These are phyloP conservation scores for Cantharis lateralis DNA, from an alignment of 2,888 invertebrate species.

Conservation along the genomic window DNA sequence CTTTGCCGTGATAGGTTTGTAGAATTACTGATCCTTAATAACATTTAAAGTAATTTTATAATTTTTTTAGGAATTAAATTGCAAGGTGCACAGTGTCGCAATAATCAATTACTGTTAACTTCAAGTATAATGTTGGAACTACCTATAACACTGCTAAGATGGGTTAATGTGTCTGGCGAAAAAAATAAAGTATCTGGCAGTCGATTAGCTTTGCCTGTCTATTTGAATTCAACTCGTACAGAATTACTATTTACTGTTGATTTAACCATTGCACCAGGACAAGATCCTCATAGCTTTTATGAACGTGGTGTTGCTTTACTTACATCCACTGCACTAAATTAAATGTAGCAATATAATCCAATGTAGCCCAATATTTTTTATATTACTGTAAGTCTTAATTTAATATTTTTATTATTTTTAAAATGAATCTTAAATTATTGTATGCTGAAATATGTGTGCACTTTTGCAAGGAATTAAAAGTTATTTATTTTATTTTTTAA, in stretches of 20 bases:
- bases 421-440: neutral
- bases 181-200: conserved; percentile 59
- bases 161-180: conserved; percentile 64
- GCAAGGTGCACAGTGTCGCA: conserved; percentile 94
- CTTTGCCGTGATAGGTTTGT: conserved; percentile 57
- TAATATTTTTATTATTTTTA: neutral
- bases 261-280: conserved; percentile 86
- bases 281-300: conserved; percentile 95
- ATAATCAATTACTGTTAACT: conserved; percentile 86
- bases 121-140: conserved; percentile 95
- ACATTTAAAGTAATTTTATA: neutral
- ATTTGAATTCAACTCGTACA: conserved; percentile 93
- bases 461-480: neutral
- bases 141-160: conserved; percentile 85
- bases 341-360: conserved; percentile 44
- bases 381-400: neutral
- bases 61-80: conserved; percentile 82
- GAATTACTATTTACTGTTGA: conserved; percentile 95
- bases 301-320: conserved; percentile 97
- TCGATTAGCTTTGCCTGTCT: conserved; percentile 91
- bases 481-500: neutral
- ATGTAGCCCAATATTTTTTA: neutral
- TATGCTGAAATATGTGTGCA: neutral
- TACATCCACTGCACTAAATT: conserved; percentile 89
- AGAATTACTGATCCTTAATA: conserved; percentile 19